Evolutionary conservation across 2,888 invertebrate species (phyloP), one percentile per base, ranked within the genome.

Genomic region (Nebria brevicollis): DNA sequence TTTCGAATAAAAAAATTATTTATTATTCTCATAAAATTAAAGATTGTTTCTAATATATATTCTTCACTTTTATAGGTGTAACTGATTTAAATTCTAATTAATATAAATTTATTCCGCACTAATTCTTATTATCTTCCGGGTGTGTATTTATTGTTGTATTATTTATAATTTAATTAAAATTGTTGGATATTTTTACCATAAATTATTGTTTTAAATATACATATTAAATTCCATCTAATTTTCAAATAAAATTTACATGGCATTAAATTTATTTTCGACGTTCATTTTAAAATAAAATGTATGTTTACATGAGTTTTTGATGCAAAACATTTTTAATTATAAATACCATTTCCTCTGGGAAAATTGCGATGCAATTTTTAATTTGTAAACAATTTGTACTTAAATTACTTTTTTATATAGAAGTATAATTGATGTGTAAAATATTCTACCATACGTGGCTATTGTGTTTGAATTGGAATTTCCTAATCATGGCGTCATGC

Each of bases 311-410:
- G 54, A 54, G 13, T 54, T 54, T 54, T 54, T 54, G 13, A 54
- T 54, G 54, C 8, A 54, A 54, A 54, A 54, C 13, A 13, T 54
- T 8, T 54, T 54, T 54, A 54, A 54, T 54, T 54, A 54, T 54
- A 54, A 54, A 13, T 54, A 13, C 54, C 13, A 54, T 54, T 54
- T 54, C 54, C 54, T 54, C 54, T 54, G 54, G 54, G 54, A 54
- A 7, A 54, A 54, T 54, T 54, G 54, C 13, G 8, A 54, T 54
- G 11, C 7, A 11, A 8, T 54, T 54, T 54, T 54, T 54, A 54
- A 54, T 54, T 54, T 54, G 54, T 54, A 54, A 54, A 54, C 54
- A 54, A 54, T 54, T 54, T 54, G 54, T 54, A 54, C 54, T 54
- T 54, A 54, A 54, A 6, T 54, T 43, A 43, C 43, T 54, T 54